These are phyloP conservation scores for Melanotaenia parkinsoni DNA, from an alignment of 2,797 vertebrate genomes.

Conservation along the genomic window DNA sequence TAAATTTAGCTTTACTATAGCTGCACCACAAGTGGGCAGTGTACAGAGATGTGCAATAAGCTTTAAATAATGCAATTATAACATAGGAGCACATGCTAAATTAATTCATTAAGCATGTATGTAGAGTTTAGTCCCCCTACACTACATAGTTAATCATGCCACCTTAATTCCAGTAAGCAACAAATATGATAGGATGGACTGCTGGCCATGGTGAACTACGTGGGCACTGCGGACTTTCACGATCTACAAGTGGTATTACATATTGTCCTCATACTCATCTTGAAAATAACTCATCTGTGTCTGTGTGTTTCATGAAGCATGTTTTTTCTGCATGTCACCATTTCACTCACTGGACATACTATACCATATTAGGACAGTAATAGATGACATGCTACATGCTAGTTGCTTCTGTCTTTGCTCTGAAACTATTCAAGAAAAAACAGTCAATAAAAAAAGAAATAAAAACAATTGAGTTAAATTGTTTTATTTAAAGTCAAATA, in stretches of 20 bases:
- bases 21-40: too few species aligned
- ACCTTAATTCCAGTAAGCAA: conserved; percentile 9
- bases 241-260: conserved; percentile 33
- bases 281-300: conserved; percentile 31
- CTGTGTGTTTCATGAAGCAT: conserved; percentile 60
- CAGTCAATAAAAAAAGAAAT: not conserved
- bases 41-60: too few species aligned
- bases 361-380: not conserved
- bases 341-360: not conserved
- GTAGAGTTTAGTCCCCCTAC: not conserved
- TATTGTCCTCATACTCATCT: conserved; percentile 42
- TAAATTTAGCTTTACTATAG: too few species aligned
- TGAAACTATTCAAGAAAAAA: conserved; percentile 35
- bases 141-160: not conserved
- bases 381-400: not conserved
- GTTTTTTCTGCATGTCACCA: conserved; percentile 38
- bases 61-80: too few species aligned
- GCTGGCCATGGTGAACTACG: conserved; percentile 14
- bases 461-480: not conserved
- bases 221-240: conserved; percentile 35
- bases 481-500: conserved; percentile 1
- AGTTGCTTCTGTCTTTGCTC: conserved; percentile 2
- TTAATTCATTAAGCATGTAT: not conserved
- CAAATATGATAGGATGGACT: conserved; percentile 14
- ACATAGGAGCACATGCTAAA: too few species aligned